Evolutionary conservation across 1,140 invertebrate genomes (phyloP).

Genomic region (Dufourea novaeangliae): DNA sequence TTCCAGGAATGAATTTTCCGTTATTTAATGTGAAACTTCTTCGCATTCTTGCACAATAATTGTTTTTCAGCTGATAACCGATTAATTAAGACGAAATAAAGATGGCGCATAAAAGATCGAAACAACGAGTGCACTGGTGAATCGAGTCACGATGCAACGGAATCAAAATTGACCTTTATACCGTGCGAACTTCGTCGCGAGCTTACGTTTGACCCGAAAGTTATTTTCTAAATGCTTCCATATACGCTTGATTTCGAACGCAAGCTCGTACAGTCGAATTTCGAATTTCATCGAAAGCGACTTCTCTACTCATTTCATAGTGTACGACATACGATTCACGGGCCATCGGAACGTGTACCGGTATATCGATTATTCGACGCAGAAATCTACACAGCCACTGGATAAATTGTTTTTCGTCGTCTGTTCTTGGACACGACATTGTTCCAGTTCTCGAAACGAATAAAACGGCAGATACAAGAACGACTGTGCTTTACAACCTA

Average conservation of each 20-base stretch:
- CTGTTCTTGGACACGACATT: neutral
- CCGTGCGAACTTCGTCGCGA: neutral
- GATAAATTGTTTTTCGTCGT: slow-evolving; percentile 6
- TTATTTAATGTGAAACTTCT: slow-evolving; percentile 5
- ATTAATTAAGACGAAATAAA: slow-evolving; percentile 20
- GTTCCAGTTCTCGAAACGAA: neutral
- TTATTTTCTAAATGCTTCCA: too few relatives aligned
- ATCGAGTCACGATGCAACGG: neutral
- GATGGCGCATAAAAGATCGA: neutral
- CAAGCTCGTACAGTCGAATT: too few relatives aligned
- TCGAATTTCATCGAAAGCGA: too few relatives aligned
- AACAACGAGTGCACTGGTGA: neutral
- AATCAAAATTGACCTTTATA: neutral
- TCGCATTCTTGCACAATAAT: slow-evolving; percentile 6
- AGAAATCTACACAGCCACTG: neutral
- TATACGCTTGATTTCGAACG: too few relatives aligned
- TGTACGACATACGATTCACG: neutral
- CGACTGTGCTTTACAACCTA: neutral
- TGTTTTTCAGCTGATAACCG: slow-evolving; percentile 15
- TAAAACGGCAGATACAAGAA: neutral
- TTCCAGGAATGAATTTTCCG: slow-evolving; percentile 10
- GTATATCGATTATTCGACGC: neutral
- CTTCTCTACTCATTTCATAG: too few relatives aligned
- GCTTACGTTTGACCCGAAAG: neutral
- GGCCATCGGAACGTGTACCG: too few relatives aligned